These are phyloP conservation scores for Characodon lateralis DNA, from an alignment of 2,797 vertebrate species.

Conservation along the genomic window DNA sequence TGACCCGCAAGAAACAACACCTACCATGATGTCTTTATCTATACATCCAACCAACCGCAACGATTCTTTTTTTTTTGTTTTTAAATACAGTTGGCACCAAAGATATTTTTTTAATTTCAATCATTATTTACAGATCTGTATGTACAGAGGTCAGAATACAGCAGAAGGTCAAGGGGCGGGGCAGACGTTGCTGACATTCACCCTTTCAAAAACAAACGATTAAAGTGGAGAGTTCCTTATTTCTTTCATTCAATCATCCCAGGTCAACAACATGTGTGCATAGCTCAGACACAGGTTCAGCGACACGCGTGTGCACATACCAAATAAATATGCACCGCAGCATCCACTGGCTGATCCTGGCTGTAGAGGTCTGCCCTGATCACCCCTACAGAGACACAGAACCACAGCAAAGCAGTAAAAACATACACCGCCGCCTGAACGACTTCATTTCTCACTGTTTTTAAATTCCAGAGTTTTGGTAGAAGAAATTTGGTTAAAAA, in stretches of 20 bases:
- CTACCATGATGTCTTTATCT: not conserved
- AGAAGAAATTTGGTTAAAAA: slow-evolving; percentile 7
- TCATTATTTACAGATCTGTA: slow-evolving; percentile 76
- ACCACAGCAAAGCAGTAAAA: not conserved
- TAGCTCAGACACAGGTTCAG: slow-evolving; percentile 58
- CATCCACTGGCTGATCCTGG: slow-evolving; percentile 46
- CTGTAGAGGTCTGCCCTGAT: slow-evolving; percentile 37
- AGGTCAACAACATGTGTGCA: slow-evolving; percentile 56
- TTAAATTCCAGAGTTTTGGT: slow-evolving; percentile 26
- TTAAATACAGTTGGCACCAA: slow-evolving; percentile 77
- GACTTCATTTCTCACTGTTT: slow-evolving; percentile 9
- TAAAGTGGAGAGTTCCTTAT: slow-evolving; percentile 23
- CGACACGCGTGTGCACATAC: slow-evolving; percentile 5
- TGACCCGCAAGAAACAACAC: not conserved
- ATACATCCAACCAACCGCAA: slow-evolving; percentile 41
- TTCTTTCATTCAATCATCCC: slow-evolving; percentile 39
- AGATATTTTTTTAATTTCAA: slow-evolving; percentile 67
- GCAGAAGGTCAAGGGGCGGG: slow-evolving; percentile 24
- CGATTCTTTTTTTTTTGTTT: slow-evolving; percentile 66
- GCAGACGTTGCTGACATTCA: slow-evolving; percentile 34
- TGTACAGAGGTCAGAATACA: slow-evolving; percentile 71
- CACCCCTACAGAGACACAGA: not conserved
- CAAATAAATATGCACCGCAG: slow-evolving; percentile 11
- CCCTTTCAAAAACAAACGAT: slow-evolving; percentile 34
- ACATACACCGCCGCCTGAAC: slow-evolving; percentile 13